These are phyloP conservation scores for Tupiocoris notatus DNA, from an alignment of 2,888 invertebrate genomes.

Conservation along the genomic window DNA sequence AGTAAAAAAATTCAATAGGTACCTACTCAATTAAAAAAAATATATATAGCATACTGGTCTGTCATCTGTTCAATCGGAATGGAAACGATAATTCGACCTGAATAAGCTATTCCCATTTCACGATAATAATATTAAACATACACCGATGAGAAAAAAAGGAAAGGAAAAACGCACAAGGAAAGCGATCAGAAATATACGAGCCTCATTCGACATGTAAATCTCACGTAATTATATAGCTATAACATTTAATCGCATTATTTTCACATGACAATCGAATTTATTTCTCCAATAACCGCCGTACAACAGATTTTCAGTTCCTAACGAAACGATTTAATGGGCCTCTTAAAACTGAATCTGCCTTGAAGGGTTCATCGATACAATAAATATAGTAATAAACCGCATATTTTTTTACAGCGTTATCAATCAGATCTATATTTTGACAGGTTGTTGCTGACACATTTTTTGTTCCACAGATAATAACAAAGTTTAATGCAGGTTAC, in stretches of 20 bases:
- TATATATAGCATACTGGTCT: too few species aligned
- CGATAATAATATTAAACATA: too few species aligned
- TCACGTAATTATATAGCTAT: too few species aligned
- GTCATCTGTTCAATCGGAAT: too few species aligned
- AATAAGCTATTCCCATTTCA: too few species aligned
- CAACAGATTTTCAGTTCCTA: background rate
- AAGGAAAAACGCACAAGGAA: background rate
- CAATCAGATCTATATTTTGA: slow-evolving; percentile 35
- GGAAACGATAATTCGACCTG: too few species aligned
- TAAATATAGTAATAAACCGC: slow-evolving; percentile 2
- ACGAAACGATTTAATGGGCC: background rate
- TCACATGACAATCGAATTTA: background rate
- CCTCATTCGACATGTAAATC: background rate
- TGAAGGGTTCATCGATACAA: background rate
- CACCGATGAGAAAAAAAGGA: too few species aligned
- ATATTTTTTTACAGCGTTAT: slow-evolving; percentile 39
- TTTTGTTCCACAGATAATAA: slow-evolving; percentile 9
- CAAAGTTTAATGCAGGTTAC: slow-evolving; percentile 25
- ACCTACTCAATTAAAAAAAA: too few species aligned
- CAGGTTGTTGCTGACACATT: background rate
- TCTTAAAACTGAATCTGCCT: background rate
- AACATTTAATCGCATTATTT: background rate
- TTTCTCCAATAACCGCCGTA: background rate
- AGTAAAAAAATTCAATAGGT: too few species aligned
- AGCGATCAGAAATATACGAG: too few species aligned